Evolutionary conservation across 2,797 vertebrate species (phyloP).

Genomic region (Cynopterus sphinx): DNA sequence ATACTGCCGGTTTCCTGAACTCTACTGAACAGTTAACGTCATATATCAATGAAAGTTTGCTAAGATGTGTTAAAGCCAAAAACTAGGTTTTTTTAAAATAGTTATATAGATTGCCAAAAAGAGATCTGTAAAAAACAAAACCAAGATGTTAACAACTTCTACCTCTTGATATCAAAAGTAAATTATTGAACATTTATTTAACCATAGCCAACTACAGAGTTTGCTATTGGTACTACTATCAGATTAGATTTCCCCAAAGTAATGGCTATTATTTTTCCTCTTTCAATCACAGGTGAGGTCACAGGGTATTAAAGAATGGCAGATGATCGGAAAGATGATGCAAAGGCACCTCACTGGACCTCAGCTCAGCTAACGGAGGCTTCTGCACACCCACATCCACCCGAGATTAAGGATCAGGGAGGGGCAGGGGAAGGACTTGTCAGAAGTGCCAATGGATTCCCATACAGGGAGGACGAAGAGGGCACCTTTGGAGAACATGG

Average conservation of each 20-base stretch:
- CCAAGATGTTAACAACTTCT: background rate
- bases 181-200: background rate
- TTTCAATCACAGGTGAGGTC: constrained; percentile 78
- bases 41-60: background rate
- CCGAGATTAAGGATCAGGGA: constrained; percentile 90
- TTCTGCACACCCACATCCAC: constrained; percentile 84
- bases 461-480: constrained; percentile 89
- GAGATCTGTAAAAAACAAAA: background rate
- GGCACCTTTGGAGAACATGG: constrained; percentile 85
- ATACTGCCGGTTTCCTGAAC: background rate
- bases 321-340: constrained; percentile 95
- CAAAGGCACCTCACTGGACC: constrained; percentile 93
- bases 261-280: constrained; percentile 60
- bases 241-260: accelerated
- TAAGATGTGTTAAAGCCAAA: background rate
- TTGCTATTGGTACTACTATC: background rate
- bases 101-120: background rate
- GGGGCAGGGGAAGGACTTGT: constrained; percentile 85
- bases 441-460: constrained; percentile 95
- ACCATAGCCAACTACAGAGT: background rate
- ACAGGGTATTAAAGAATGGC: constrained; percentile 89
- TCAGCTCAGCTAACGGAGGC: constrained; percentile 86
- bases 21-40: background rate
- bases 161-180: background rate
- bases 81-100: background rate